Base-by-base conservation (phyloP, 2,113 vertebrate genomes). In the Cryptomyrus ogoouensis region DNA sequence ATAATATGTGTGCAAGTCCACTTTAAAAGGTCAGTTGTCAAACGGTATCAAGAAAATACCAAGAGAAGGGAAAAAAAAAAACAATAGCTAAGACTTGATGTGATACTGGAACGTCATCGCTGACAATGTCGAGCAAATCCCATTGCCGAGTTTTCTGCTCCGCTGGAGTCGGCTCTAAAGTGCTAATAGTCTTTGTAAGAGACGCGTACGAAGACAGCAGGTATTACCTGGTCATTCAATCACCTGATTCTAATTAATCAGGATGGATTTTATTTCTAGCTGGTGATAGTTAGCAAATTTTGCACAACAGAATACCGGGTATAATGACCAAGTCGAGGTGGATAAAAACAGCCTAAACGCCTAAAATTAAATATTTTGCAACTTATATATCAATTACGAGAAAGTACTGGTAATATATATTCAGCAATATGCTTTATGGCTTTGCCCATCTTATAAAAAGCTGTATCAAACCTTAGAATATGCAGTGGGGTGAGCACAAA, bases 11-110 rank as follows among this genome's bases (percentile, higher is more conserved):
- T 84, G 94, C 92, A 91, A 93, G 94, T 93, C 93, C 92, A 80
- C 90, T 90, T 35, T 10, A 95, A 84, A 96, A 96, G 95, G 96
- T 95, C 95, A 95, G 91, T 91, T 91, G 92, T 96, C 96, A 95
- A 93, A 94, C 94, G 58, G 91, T 95, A 96, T 96, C 91, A 95
- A 96, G 93, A 94, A 91, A 93, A 90, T 89, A 93, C 94, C 95
- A 95, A 94, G 94, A 95, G 94, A 94, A 91, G 90, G 93, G 91
- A 94, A 93, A 90, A 94, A 90, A 94, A 93, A 53, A 92, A 70
- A 87, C 86, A 90, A 90, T 49, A 19, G 50, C 31, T 42, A 88
- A 88, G 21, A 7, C 31, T 35, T 84, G 31, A 58, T 24, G 56
- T 9, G 42, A 42, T 85, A 66, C 21, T 15, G 42, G 15, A 80